Evolutionary conservation across 92 coral and sea anemone genomes (phyloP).

Genomic region (Nematostella vectensis): DNA sequence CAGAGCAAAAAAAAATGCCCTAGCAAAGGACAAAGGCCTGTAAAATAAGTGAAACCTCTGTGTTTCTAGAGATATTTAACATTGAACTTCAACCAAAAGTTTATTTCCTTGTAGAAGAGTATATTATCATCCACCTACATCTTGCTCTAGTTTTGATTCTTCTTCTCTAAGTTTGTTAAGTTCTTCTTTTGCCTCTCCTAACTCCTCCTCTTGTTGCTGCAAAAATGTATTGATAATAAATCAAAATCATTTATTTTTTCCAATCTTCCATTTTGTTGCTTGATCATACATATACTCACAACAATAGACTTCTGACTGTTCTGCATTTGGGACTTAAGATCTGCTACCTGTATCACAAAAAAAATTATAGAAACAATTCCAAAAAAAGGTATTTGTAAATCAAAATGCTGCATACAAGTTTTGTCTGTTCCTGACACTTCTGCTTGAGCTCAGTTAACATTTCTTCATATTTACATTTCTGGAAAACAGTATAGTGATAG

Average conservation of each 20-base stretch:
- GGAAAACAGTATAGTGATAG: too few relatives aligned
- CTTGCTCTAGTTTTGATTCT: constrained; percentile 83
- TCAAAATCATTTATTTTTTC: not conserved
- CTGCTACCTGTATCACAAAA: constrained; percentile 14
- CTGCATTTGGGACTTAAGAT: constrained; percentile 18
- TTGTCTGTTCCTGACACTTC: constrained; percentile 94
- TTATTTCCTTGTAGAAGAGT: too few relatives aligned
- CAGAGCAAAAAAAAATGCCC: too few relatives aligned
- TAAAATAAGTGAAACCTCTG: too few relatives aligned
- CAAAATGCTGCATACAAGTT: constrained; percentile 41
- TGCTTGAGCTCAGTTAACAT: constrained; percentile 75
- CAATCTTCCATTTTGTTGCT: not conserved
- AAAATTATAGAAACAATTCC: not conserved
- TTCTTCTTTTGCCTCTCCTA: constrained; percentile 82
- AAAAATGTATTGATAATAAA: not conserved
- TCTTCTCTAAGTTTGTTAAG: constrained; percentile 82
- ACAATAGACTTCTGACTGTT: constrained; percentile 13
- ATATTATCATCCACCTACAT: too few relatives aligned
- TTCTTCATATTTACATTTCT: constrained; percentile 91
- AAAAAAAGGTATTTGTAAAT: too few relatives aligned
- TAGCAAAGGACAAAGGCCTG: too few relatives aligned
- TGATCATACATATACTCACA: not conserved
- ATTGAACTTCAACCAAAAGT: too few relatives aligned
- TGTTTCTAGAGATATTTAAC: too few relatives aligned
- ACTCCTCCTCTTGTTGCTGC: constrained; percentile 92